Evolutionary conservation across 2,797 vertebrate genomes (phyloP).

Genomic region (Phaenicophaeus curvirostris): DNA sequence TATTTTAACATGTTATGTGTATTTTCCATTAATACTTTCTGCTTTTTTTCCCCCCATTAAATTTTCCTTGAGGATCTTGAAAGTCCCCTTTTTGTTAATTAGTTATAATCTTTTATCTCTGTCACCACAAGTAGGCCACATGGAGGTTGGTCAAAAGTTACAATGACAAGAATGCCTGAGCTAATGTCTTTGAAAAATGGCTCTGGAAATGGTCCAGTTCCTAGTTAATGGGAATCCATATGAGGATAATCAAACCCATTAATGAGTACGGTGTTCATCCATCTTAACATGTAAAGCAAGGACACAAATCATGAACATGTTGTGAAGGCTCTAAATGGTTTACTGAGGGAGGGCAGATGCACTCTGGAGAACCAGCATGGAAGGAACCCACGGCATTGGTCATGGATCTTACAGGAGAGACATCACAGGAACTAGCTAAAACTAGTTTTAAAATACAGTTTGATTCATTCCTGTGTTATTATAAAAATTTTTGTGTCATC

Average conservation of each 20-base stretch:
- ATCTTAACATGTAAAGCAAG: not conserved
- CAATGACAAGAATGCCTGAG: not conserved
- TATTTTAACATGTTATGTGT: not conserved
- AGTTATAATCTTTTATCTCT: not conserved
- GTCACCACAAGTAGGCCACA: not conserved
- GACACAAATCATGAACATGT: not conserved
- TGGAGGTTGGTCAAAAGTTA: fast-evolving
- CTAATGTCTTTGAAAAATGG: not conserved
- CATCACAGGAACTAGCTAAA: not conserved
- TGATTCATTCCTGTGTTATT: not conserved
- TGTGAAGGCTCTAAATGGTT: fast-evolving
- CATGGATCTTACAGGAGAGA: not conserved
- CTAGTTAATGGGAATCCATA: not conserved
- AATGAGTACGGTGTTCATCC: not conserved
- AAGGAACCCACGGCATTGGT: not conserved
- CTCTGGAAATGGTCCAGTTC: not conserved
- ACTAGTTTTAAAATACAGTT: not conserved
- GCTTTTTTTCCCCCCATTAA: fast-evolving
- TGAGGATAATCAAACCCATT: not conserved
- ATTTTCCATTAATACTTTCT: not conserved
- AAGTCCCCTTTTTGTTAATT: not conserved
- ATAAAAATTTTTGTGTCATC: not conserved
- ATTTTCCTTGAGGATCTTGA: not conserved
- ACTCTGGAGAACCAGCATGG: not conserved
- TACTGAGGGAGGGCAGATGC: not conserved